A percentile compares a stretch with the other conserved stretches of the same genome.
These are phyloP conservation scores for human DNA, from an alignment of 2,113 vertebrate species.

Conservation along the genomic window GRCh38 chr1:181191001-181191500, in stretches of 20 bases:
- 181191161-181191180: neutral
- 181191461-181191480: neutral
- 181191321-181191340: fast-evolving
- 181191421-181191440: neutral
- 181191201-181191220: neutral
- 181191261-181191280: neutral
- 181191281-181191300: neutral
- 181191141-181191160: neutral
- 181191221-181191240: neutral
- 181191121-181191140: neutral
- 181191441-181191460: too few species aligned
- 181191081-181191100: neutral
- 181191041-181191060: neutral
- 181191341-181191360: fast-evolving
- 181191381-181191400: neutral
- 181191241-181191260: neutral
- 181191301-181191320: neutral
- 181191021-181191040: neutral
- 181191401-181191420: neutral
- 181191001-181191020: neutral
- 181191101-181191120: neutral
- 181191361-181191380: neutral
- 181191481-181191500: neutral
- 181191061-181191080: neutral
- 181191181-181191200: neutral